Conservation (phyloP, 2,797 vertebrate species). For the Lacerta bilineata region DNA sequence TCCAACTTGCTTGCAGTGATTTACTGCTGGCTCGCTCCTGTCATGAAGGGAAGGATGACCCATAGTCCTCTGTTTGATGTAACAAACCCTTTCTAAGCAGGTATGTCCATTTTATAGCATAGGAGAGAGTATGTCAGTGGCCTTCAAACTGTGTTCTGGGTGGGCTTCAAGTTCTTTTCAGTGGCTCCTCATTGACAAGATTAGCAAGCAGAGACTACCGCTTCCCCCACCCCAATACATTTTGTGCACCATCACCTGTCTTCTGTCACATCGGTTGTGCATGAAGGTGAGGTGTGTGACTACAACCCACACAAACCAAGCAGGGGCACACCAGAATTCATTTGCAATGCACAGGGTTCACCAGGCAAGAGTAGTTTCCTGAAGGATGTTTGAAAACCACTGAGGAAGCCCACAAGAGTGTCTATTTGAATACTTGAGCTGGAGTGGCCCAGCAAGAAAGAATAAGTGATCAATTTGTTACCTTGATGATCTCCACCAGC, state of each 20-base stretch:
- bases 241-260: no score
- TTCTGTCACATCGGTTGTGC: neutral
- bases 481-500: slow-evolving; percentile 97
- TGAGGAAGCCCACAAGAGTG: neutral
- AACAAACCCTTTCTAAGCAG: no score
- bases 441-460: neutral
- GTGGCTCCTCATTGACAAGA: neutral
- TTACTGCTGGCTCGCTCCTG: no score
- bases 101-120: no score
- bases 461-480: slow-evolving; percentile 51
- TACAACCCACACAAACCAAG: no score
- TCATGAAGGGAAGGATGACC: no score
- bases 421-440: neutral
- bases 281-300: neutral
- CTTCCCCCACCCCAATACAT: neutral
- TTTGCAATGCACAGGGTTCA: neutral
- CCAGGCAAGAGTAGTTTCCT: neutral
- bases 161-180: no score
- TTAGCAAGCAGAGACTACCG: no score
- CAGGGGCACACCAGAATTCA: no score
- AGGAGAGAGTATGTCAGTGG: neutral
- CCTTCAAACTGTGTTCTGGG: no score
- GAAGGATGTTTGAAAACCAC: neutral
- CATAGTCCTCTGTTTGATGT: no score
- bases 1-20: no score